phyloP scores from a whole-genome alignment of 2,113 vertebrate species.

The Mirza zaza region DNA sequence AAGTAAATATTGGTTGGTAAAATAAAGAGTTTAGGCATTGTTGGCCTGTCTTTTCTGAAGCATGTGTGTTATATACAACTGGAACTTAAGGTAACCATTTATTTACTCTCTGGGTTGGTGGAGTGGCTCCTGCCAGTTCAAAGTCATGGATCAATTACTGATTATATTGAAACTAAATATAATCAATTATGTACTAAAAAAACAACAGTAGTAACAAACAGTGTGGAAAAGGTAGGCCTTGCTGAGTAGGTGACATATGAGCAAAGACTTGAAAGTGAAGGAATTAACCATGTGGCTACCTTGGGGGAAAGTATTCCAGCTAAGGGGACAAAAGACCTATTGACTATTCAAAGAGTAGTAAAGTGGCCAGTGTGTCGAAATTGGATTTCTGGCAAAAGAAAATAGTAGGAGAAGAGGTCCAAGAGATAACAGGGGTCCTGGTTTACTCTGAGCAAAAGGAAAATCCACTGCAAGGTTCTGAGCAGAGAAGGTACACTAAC shows the following conservation, averaged over 20 bases:
- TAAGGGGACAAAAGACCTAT: not conserved
- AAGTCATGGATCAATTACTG: not conserved
- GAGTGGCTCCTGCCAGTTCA: not conserved
- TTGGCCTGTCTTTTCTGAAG: constrained; percentile 27
- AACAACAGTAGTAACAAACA: not conserved
- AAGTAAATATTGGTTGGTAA: not conserved
- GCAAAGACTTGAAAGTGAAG: not conserved
- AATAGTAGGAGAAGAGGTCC: not conserved
- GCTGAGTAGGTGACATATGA: not conserved
- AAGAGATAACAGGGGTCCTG: not conserved
- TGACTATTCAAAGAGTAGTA: not conserved
- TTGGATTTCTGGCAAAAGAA: not conserved
- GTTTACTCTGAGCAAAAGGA: not conserved
- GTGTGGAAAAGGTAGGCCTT: not conserved
- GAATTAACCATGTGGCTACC: not conserved
- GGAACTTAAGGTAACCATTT: not conserved
- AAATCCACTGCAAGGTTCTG: not conserved
- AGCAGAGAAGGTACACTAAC: not conserved
- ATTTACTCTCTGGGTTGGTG: not conserved
- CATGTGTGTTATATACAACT: not conserved
- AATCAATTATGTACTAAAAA: not conserved
- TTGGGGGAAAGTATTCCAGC: not conserved
- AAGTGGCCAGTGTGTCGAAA: not conserved
- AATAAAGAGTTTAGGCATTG: constrained; percentile 57
- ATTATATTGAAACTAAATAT: not conserved